Percentiles rank a stretch among this genome's conserved stretches.
phyloP scores from a whole-genome alignment of 2,797 vertebrate genomes.

The Chrysocyon brachyurus region DNA sequence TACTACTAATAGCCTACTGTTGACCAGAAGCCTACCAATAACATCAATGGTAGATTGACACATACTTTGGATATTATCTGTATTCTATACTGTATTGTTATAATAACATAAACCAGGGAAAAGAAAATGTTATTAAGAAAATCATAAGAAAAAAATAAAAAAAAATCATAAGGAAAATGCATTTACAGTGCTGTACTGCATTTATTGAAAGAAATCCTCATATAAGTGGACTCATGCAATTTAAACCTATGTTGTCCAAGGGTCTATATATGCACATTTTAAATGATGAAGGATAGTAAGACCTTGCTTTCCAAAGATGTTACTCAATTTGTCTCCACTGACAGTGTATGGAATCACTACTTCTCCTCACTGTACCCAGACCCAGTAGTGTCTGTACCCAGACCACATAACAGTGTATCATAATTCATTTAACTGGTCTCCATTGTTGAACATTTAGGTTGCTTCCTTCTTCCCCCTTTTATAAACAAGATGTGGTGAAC shows the following conservation, averaged over 20 bases:
- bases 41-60: neutral
- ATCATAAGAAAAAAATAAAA: neutral
- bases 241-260: neutral
- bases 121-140: neutral
- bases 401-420: neutral
- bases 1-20: neutral
- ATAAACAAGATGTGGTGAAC: slow-evolving; percentile 52
- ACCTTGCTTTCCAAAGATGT: neutral
- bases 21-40: neutral
- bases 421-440: neutral
- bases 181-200: neutral
- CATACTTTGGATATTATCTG: neutral
- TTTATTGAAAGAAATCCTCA: neutral
- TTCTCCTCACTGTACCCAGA: neutral
- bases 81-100: neutral
- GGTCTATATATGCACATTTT: neutral
- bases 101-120: neutral
- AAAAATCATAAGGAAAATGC: neutral
- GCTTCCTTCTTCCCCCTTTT: neutral
- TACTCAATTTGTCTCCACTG: neutral
- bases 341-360: neutral
- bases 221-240: neutral
- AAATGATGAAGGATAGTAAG: neutral
- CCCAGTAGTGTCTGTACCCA: neutral
- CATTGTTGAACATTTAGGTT: neutral